Conservation (phyloP, 2,797 vertebrate genomes). For the Dipus sagitta region DNA sequence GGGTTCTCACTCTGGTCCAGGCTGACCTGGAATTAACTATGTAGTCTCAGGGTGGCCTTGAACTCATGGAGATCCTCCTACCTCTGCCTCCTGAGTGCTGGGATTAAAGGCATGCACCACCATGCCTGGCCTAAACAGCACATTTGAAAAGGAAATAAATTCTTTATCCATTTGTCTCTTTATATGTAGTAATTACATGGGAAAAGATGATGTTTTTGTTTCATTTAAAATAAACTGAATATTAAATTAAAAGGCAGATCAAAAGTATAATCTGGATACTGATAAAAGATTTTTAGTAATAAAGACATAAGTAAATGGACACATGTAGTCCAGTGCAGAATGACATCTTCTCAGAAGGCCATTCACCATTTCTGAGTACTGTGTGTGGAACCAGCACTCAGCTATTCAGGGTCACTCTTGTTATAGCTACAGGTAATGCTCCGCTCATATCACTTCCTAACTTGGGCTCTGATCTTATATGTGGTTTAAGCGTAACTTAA, state of each 20-base stretch:
- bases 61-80: too few relatives aligned
- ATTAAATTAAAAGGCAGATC: slow-evolving; percentile 78
- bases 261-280: slow-evolving; percentile 80
- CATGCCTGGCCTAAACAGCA: neutral
- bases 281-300: slow-evolving; percentile 71
- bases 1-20: too few relatives aligned
- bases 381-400: slow-evolving; percentile 77
- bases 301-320: slow-evolving; percentile 58
- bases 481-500: slow-evolving; percentile 46
- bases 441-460: slow-evolving; percentile 17
- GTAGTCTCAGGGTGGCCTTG: too few relatives aligned
- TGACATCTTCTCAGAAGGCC: slow-evolving; percentile 78
- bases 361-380: slow-evolving; percentile 73
- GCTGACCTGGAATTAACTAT: too few relatives aligned
- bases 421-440: neutral
- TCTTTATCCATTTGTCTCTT: neutral
- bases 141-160: slow-evolving; percentile 14
- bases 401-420: slow-evolving; percentile 65
- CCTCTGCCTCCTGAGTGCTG: too few relatives aligned
- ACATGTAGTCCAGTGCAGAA: slow-evolving; percentile 55
- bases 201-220: neutral
- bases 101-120: too few relatives aligned
- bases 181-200: neutral
- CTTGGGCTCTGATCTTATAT: neutral
- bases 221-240: slow-evolving; percentile 55